phyloP scores from a whole-genome alignment of 2,888 invertebrate genomes.

The Macropis europaea region DNA sequence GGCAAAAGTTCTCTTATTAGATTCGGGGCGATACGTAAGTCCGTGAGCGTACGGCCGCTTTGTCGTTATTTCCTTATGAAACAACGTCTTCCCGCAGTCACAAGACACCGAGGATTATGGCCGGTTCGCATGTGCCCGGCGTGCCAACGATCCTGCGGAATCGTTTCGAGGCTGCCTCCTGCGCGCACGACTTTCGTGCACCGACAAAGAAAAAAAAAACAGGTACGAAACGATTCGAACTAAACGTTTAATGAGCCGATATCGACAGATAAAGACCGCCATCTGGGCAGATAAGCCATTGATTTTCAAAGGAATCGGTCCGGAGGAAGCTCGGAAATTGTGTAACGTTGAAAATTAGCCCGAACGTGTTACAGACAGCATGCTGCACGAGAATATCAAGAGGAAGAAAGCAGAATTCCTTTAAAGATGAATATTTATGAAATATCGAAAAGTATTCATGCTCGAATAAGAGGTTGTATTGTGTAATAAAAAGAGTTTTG shows the following conservation, averaged over 20 bases:
- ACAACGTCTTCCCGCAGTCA: constrained; percentile 30
- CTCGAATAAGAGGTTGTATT: no score
- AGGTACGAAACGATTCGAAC: constrained; percentile 1
- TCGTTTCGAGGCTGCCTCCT: background rate
- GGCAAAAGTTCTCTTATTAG: constrained; percentile 31
- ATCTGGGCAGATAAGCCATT: constrained; percentile 36
- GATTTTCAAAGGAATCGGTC: constrained; percentile 28
- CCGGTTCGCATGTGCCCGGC: constrained; percentile 19
- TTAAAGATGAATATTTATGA: no score
- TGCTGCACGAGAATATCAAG: no score
- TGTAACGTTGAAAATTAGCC: constrained; percentile 3
- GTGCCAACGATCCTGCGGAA: constrained; percentile 16
- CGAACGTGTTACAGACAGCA: background rate
- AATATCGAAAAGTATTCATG: no score
- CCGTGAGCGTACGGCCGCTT: constrained; percentile 52
- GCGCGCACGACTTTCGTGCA: background rate
- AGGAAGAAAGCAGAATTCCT: no score
- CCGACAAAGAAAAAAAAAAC: background rate
- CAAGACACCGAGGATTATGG: constrained; percentile 46
- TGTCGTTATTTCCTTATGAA: constrained; percentile 60
- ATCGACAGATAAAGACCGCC: constrained; percentile 32
- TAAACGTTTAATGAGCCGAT: constrained; percentile 39
- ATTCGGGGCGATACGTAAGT: constrained; percentile 40
- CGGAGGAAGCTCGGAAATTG: background rate
- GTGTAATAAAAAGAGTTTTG: no score